Evolutionary conservation across 2,888 invertebrate species (phyloP).

Genomic region (Lysandra coridon): DNA sequence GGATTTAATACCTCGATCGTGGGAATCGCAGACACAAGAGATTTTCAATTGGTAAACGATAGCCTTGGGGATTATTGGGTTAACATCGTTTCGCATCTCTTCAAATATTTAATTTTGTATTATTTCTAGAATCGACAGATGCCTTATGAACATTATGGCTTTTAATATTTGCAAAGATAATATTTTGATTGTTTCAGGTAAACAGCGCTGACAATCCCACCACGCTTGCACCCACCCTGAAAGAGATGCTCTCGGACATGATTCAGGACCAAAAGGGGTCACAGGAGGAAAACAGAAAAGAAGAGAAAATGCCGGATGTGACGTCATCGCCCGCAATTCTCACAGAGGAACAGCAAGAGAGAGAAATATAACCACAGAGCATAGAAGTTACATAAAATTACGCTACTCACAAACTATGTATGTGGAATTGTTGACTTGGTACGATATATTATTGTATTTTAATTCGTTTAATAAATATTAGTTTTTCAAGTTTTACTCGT

Average conservation of each 20-base stretch:
- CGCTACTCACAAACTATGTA: not conserved
- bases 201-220: constrained; percentile 70
- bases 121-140: too few species aligned
- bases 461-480: not conserved
- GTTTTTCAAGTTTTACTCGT: not conserved
- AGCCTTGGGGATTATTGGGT: too few species aligned
- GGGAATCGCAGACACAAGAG: too few species aligned
- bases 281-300: not conserved
- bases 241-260: constrained; percentile 68
- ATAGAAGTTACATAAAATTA: not conserved
- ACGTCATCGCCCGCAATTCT: constrained; percentile 40
- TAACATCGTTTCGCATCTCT: too few species aligned
- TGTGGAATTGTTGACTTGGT: not conserved
- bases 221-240: constrained; percentile 63
- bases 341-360: constrained; percentile 25
- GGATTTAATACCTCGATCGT: too few species aligned
- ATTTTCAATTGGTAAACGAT: too few species aligned
- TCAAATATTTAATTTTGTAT: too few species aligned
- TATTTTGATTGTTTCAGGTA: constrained; percentile 48
- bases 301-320: constrained; percentile 32
- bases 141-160: too few species aligned
- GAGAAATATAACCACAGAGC: constrained; percentile 1
- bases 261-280: constrained; percentile 53
- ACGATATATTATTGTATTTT: not conserved
- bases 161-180: too few species aligned